phyloP scores from a whole-genome alignment of 2,888 invertebrate genomes.

The Phanerotoma sp. region DNA sequence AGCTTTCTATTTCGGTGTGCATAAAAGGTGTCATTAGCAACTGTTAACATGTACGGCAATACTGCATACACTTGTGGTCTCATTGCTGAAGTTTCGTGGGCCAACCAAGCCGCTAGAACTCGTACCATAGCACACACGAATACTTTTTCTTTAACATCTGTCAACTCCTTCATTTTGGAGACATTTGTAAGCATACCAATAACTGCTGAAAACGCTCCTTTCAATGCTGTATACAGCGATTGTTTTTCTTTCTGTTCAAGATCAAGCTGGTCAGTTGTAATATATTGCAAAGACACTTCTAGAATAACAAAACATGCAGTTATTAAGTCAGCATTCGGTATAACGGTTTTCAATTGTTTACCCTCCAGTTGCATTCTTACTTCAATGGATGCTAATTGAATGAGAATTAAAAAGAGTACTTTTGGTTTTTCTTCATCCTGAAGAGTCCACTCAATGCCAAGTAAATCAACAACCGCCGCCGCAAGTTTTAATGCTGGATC shows the following conservation, averaged over 20 bases:
- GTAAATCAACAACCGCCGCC: constrained; percentile 75
- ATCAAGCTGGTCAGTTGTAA: constrained; percentile 79
- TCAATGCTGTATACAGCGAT: constrained; percentile 84
- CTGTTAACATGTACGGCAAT: constrained; percentile 76
- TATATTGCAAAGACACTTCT: constrained; percentile 76
- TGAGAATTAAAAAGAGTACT: constrained; percentile 77
- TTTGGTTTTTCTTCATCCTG: constrained; percentile 78
- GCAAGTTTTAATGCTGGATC: constrained; percentile 86
- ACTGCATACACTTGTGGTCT: constrained; percentile 78
- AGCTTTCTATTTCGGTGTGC: constrained; percentile 69
- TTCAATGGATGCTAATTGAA: constrained; percentile 89
- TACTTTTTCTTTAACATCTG: constrained; percentile 70
- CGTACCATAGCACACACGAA: constrained; percentile 84
- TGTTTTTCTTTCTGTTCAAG: constrained; percentile 89
- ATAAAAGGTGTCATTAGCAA: constrained; percentile 82
- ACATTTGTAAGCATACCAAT: constrained; percentile 73
- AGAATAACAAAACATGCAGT: constrained; percentile 80
- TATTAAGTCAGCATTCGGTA: constrained; percentile 75
- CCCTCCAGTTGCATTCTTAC: constrained; percentile 93
- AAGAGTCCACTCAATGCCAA: constrained; percentile 84
- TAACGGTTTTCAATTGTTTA: constrained; percentile 76
- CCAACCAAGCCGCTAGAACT: constrained; percentile 85
- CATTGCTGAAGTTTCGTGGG: constrained; percentile 88
- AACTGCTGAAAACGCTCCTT: constrained; percentile 84
- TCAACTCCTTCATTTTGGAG: constrained; percentile 70